phyloP scores from a whole-genome alignment of 2,113 vertebrate species.

The Anoura caudifer region DNA sequence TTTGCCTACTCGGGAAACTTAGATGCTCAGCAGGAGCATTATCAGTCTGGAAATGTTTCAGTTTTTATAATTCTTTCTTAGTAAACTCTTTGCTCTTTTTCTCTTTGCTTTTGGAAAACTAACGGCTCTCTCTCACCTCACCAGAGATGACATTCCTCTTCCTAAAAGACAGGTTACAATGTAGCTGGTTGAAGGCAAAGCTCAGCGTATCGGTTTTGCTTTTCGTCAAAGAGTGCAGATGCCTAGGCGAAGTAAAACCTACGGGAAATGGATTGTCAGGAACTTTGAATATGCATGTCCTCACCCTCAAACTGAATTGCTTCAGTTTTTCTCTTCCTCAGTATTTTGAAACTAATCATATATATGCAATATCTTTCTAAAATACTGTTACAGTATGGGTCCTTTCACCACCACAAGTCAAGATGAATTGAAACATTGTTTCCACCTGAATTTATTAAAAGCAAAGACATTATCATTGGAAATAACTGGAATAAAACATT shows the following conservation, averaged over 20 bases:
- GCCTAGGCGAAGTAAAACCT: neutral
- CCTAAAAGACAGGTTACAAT: neutral
- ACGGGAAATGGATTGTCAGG: neutral
- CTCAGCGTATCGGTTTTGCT: neutral
- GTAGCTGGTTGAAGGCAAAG: neutral
- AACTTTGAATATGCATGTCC: neutral
- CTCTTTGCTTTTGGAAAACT: neutral
- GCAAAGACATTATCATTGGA: neutral
- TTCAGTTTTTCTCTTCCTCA: neutral
- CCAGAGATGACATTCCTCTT: neutral
- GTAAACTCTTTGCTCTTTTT: neutral
- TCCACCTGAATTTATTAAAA: neutral
- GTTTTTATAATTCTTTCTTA: conserved; percentile 44
- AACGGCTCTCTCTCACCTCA: neutral
- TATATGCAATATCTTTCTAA: neutral
- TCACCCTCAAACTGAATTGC: neutral
- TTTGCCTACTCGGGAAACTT: conserved; percentile 44
- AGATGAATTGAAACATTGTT: neutral
- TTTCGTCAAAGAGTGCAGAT: neutral
- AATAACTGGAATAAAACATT: neutral
- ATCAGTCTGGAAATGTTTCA: conserved; percentile 65
- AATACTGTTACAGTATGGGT: neutral
- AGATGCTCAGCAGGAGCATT: conserved; percentile 66
- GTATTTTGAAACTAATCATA: neutral
- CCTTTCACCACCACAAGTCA: neutral